Evolutionary conservation across 2,113 vertebrate species (phyloP).

Genomic region (Protobothrops flavoviridis): DNA sequence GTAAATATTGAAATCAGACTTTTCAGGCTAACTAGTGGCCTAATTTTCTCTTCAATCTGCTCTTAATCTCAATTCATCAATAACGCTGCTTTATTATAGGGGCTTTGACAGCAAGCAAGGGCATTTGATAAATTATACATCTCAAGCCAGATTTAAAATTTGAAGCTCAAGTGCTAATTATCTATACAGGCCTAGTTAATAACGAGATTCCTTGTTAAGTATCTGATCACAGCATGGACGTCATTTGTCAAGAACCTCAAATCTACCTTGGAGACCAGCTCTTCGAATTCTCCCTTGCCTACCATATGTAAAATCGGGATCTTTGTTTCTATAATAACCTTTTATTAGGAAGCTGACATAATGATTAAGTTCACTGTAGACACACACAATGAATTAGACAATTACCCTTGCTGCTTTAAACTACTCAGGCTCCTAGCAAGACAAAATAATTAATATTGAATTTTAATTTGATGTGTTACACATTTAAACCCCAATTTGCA

Average conservation of each 20-base stretch:
- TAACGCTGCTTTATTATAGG: constrained; percentile 90
- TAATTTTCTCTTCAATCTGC: constrained; percentile 92
- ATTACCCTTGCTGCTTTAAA: constrained; percentile 91
- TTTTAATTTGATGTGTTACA: constrained; percentile 94
- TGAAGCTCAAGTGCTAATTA: constrained; percentile 99
- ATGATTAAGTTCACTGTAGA: constrained; percentile 97
- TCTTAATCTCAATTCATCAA: constrained; percentile 99
- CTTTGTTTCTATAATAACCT: constrained; percentile 99
- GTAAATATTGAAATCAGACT: constrained; percentile 91
- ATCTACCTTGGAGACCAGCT: constrained; percentile 92
- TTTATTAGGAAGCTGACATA: constrained; percentile 99
- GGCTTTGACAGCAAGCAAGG: constrained; percentile 90
- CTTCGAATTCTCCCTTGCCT: constrained; percentile 88
- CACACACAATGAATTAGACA: constrained; percentile 91
- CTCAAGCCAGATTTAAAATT: constrained; percentile 97
- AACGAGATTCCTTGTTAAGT: constrained; percentile 99
- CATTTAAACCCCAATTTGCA: constrained; percentile 95
- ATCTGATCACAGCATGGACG: constrained; percentile 96
- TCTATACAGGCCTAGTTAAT: constrained; percentile 99
- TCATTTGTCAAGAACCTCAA: constrained; percentile 96
- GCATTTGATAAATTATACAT: constrained; percentile 98
- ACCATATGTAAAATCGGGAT: constrained; percentile 99
- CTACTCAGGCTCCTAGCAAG: constrained; percentile 86
- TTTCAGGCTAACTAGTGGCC: constrained; percentile 83
- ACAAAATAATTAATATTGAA: constrained; percentile 98